A percentile compares a stretch with the other conserved stretches of the same genome.
These are phyloP conservation scores for Anser brachyrhynchus DNA, from an alignment of 2,113 vertebrate genomes.

Conservation along the genomic window DNA sequence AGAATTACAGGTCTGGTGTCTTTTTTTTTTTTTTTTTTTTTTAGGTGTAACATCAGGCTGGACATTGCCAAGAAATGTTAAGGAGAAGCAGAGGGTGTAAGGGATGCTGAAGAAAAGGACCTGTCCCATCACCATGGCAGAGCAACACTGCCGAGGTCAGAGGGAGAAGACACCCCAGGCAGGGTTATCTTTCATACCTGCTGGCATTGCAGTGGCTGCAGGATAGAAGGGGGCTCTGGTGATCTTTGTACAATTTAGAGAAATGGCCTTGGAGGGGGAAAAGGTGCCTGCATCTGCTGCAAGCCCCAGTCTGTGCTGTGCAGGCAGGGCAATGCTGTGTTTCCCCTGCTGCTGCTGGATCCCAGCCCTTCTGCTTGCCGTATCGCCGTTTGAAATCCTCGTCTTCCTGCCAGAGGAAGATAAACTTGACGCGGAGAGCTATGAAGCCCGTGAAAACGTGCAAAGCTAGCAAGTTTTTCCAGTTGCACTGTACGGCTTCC, in stretches of 20 bases:
- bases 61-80: background rate
- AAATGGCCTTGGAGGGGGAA: background rate
- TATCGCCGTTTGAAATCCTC: background rate
- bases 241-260: background rate
- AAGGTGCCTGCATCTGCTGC: background rate
- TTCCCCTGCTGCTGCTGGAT: background rate
- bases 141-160: background rate
- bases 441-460: background rate
- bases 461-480: conserved; percentile 32
- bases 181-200: background rate
- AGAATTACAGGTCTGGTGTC: background rate
- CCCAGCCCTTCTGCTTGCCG: background rate
- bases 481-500: background rate
- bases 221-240: background rate
- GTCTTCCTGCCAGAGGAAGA: background rate
- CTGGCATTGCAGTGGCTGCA: background rate
- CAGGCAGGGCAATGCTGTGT: background rate
- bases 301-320: background rate
- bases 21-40: no score
- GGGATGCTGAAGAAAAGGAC: background rate
- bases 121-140: background rate
- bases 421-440: conserved; percentile 1
- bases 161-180: background rate
- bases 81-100: background rate
- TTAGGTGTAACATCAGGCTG: background rate